These are phyloP conservation scores for Myripristis jacobus DNA, from an alignment of 2,797 vertebrate genomes.

Conservation along the genomic window DNA sequence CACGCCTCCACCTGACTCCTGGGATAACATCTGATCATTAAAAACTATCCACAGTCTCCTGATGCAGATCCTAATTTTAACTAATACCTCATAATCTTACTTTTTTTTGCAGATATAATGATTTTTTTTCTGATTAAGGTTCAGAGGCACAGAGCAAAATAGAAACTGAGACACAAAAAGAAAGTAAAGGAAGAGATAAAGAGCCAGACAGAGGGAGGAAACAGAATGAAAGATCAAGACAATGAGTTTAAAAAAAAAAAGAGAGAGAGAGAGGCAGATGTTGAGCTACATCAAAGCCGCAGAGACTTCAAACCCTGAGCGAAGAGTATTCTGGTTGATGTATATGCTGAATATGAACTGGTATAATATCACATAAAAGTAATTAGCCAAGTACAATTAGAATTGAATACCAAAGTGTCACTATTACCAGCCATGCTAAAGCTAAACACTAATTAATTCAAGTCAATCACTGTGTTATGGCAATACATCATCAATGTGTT, in stretches of 20 bases:
- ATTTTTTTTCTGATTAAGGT: neutral
- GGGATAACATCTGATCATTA: slow-evolving; percentile 41
- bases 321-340: neutral
- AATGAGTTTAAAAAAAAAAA: too few relatives aligned
- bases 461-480: slow-evolving; percentile 20
- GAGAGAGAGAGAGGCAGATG: neutral
- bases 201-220: neutral
- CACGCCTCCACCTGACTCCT: slow-evolving; percentile 10
- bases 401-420: slow-evolving; percentile 1
- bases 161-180: neutral
- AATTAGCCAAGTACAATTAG: slow-evolving; percentile 2
- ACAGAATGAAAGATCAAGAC: neutral
- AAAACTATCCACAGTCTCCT: slow-evolving; percentile 25
- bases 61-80: slow-evolving; percentile 3
- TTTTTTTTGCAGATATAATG: slow-evolving; percentile 6
- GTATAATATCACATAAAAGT: neutral
- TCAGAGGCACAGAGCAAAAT: neutral
- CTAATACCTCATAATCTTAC: neutral
- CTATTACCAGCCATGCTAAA: slow-evolving; percentile 6
- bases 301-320: neutral
- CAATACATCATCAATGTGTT: slow-evolving; percentile 14
- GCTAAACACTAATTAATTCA: slow-evolving; percentile 3
- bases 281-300: slow-evolving; percentile 9
- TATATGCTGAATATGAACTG: neutral
- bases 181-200: slow-evolving; percentile 7